A percentile compares a stretch with the other conserved stretches of the same genome.
phyloP scores from a whole-genome alignment of 2,113 vertebrate species.

The Diadophis punctatus region DNA sequence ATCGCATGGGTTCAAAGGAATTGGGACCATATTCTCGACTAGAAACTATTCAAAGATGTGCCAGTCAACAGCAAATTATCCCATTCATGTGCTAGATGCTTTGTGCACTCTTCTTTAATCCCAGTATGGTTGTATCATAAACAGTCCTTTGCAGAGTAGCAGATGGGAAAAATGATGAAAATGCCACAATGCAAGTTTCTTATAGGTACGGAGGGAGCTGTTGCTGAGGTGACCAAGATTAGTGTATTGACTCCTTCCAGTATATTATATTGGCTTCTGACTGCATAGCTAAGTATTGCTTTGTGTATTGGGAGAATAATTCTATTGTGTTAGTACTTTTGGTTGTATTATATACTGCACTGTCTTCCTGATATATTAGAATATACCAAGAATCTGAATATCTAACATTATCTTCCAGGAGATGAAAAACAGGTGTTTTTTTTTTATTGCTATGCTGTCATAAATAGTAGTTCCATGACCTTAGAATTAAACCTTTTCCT shows the following conservation, averaged over 20 bases:
- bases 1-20: not conserved
- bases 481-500: not conserved
- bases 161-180: not conserved
- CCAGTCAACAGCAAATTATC: not conserved
- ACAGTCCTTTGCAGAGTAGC: not conserved
- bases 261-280: not conserved
- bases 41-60: not conserved
- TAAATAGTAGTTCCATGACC: not conserved
- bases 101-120: not conserved
- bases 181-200: not conserved
- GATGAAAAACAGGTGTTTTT: not conserved
- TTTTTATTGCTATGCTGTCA: not conserved
- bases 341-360: not conserved
- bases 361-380: not conserved
- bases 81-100: not conserved
- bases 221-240: not conserved
- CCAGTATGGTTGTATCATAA: not conserved
- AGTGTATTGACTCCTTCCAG: not conserved
- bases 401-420: not conserved
- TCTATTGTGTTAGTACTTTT: not conserved
- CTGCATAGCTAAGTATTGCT: not conserved
- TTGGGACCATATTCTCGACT: not conserved
- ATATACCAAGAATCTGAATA: not conserved
- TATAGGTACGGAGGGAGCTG: not conserved
- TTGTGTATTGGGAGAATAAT: not conserved